Base-by-base conservation (phyloP, 2,888 invertebrate species). In the Seira musarum region DNA sequence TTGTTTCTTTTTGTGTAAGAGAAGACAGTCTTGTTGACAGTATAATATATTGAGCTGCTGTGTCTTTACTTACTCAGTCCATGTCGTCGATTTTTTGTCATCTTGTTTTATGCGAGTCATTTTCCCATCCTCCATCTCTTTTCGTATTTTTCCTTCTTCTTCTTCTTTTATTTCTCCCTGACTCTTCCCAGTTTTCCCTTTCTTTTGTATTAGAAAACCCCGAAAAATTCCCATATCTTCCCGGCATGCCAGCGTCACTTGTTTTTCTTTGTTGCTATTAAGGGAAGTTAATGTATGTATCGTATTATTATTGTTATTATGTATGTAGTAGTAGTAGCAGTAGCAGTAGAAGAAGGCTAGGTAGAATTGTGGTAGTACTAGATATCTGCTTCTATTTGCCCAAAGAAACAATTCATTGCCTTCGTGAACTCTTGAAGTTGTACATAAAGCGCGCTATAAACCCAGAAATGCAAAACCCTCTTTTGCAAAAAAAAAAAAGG, bases 1-100 rank as follows among this genome's bases (percentile, higher is more conserved):
- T 81, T 82, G 82, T 85, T 83, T 84, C 83, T 82, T 80, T 84
- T 84, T 84, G 80, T 82, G 83, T 82, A 75, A 79, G 76, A 75
- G 80, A 72, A 82, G 83, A 82, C 82, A 82, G 81, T 78, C 77
- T 70, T 81, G 82, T 83, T 84, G 85, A 84, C 85, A 85, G 84
- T 80, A 85, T 85, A 85, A 84, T 83, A 84, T 84, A 85, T 84
- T 82, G 83, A 83, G 67, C 79, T 82, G 78, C 75, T 82, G 79
- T 83, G 81, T 82, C 82, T 82, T 81, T 83, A 71, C 83, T 84
- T 81, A 82, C 83, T 84, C 82, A 82, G 80, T 83, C 67, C 72
- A 76, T 80, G 80, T 74, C 80, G 78, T 81, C 75, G 78, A 78
- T 76, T 82, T 85, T 85, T 85, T 84, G 80, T 83, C 83, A 83